A percentile compares a stretch with the other conserved stretches of the same genome.
These are phyloP conservation scores for Cheilosia pagana DNA, from an alignment of 2,888 invertebrate genomes.

Conservation along the genomic window DNA sequence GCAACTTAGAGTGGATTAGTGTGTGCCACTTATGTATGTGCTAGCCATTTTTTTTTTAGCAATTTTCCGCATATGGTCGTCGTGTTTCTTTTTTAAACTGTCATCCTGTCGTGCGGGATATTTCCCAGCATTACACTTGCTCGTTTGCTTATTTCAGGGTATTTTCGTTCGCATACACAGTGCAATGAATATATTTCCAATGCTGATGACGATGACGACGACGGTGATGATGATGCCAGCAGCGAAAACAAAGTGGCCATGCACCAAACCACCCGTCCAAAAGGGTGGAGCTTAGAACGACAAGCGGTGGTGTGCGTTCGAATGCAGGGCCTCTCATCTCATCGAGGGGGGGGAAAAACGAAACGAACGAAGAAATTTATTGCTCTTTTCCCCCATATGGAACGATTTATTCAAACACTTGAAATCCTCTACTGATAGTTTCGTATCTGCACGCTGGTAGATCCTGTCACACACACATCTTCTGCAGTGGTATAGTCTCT, in stretches of 20 bases:
- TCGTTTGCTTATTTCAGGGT: conserved; percentile 56
- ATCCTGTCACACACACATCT: conserved; percentile 57
- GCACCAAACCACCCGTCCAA: conserved; percentile 22
- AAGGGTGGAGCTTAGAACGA: conserved; percentile 40
- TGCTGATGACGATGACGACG: conserved; percentile 42
- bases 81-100: conserved; percentile 43
- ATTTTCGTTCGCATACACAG: conserved; percentile 51
- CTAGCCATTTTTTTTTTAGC: conserved; percentile 12
- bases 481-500: conserved; percentile 47
- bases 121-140: conserved; percentile 54
- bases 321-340: conserved; percentile 60
- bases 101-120: conserved; percentile 54
- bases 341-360: conserved; percentile 45
- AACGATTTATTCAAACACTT: conserved; percentile 73
- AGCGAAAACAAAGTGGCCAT: conserved; percentile 54
- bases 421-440: conserved; percentile 70
- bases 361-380: conserved; percentile 54
- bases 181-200: conserved; percentile 69
- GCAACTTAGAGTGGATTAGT: conserved; percentile 66
- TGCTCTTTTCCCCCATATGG: conserved; percentile 72
- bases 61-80: conserved; percentile 40
- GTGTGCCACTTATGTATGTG: conserved; percentile 39
- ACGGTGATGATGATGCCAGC: conserved; percentile 51
- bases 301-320: conserved; percentile 38
- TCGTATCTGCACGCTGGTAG: conserved; percentile 65